Percentiles rank a stretch among this genome's conserved stretches.
Conservation (phyloP, 2,797 vertebrate species). For the Cottoperca gobio region DNA sequence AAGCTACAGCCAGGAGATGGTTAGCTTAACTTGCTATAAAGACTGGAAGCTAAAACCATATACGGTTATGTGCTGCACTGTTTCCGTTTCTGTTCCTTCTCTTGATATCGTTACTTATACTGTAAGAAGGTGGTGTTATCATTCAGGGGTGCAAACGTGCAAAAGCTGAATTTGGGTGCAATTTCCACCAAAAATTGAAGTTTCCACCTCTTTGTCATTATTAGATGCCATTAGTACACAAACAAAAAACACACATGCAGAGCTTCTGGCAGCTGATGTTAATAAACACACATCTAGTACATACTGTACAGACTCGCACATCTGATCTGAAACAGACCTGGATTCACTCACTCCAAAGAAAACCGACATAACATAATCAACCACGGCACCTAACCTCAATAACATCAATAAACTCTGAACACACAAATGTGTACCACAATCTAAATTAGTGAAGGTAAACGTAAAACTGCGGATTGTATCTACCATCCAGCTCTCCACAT, state of each 20-base stretch:
- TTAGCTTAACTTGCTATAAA: not conserved
- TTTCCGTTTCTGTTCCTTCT: too few species aligned
- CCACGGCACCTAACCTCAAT: not conserved
- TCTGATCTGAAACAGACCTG: not conserved
- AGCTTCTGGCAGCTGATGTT: not conserved
- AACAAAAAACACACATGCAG: not conserved
- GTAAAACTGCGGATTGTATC: not conserved
- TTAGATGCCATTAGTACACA: not conserved
- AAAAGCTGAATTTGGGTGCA: too few species aligned
- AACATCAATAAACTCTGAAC: not conserved
- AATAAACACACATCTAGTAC: constrained; percentile 2
- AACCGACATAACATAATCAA: not conserved
- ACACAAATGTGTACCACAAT: not conserved
- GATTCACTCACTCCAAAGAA: not conserved
- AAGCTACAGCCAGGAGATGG: not conserved
- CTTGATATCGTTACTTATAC: not conserved
- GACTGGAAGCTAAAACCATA: not conserved
- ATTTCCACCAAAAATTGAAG: too few species aligned
- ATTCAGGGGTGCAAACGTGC: too few species aligned
- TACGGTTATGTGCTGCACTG: too few species aligned
- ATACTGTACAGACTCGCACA: not conserved
- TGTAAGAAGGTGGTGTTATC: not conserved
- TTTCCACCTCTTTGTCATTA: not conserved
- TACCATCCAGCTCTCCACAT: constrained; percentile 6
- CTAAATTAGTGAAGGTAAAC: not conserved